A percentile compares a stretch with the other conserved stretches of the same genome.
phyloP scores from a whole-genome alignment of 1,140 invertebrate species.

The Drosophila albomicans region DNA sequence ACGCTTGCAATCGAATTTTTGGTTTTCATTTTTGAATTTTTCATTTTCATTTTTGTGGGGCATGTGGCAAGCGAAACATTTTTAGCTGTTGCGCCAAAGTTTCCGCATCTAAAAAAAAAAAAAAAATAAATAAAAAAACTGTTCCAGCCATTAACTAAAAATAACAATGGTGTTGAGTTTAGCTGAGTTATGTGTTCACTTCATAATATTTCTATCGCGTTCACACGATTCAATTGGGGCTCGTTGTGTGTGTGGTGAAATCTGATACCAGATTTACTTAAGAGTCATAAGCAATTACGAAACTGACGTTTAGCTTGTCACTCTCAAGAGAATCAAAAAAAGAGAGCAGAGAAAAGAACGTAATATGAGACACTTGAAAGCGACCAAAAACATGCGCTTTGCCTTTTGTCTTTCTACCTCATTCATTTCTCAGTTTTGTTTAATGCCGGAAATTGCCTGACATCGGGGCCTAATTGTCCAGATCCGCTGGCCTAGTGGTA shows the following conservation, averaged over 20 bases:
- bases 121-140: constrained; percentile 32
- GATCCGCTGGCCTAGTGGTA: constrained; percentile 45
- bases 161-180: constrained; percentile 50
- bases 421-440: neutral
- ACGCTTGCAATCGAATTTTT: constrained; percentile 12
- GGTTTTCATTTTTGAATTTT: neutral
- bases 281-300: constrained; percentile 71
- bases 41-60: neutral
- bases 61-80: constrained; percentile 46
- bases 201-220: constrained; percentile 35
- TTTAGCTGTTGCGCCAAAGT: constrained; percentile 31
- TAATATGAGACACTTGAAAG: constrained; percentile 23
- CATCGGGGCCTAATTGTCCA: constrained; percentile 46
- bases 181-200: constrained; percentile 42
- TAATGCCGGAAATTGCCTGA: constrained; percentile 45
- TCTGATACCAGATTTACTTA: constrained; percentile 72
- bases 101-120: constrained; percentile 46
- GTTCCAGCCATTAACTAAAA: constrained; percentile 47
- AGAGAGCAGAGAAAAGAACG: constrained; percentile 14
- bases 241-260: constrained; percentile 50
- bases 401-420: neutral
- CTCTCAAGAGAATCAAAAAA: constrained; percentile 20
- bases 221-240: constrained; percentile 47
- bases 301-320: constrained; percentile 75
- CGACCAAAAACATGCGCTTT: constrained; percentile 14